Evolutionary conservation across 2,113 vertebrate species (phyloP).

Genomic region (Heptranchias perlo): DNA sequence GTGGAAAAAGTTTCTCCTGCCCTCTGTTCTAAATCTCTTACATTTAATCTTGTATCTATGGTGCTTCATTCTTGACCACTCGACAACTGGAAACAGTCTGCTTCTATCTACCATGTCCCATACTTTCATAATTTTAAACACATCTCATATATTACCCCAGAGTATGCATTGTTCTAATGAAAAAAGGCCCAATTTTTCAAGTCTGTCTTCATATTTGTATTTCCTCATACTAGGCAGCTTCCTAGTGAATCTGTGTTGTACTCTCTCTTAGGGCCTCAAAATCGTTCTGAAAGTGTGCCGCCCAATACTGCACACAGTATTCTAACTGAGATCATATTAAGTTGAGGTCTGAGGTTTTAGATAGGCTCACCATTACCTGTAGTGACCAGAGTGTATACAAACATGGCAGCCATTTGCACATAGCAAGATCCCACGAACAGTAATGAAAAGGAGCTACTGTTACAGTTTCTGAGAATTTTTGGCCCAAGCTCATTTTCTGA

Average conservation of each 20-base stretch:
- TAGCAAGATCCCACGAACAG: too few species aligned
- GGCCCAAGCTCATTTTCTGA: background rate
- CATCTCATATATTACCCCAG: background rate
- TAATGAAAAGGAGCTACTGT: background rate
- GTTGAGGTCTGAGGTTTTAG: too few species aligned
- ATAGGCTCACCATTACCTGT: background rate
- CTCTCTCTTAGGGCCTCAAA: background rate
- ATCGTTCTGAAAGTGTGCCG: background rate
- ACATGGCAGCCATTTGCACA: background rate
- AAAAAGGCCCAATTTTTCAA: background rate
- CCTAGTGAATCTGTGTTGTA: background rate
- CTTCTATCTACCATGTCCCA: background rate
- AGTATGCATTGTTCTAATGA: background rate
- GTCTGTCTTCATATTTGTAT: background rate
- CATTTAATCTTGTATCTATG: background rate
- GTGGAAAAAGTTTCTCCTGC: background rate
- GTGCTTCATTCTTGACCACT: background rate
- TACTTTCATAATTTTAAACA: background rate
- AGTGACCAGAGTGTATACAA: background rate
- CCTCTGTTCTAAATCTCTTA: background rate
- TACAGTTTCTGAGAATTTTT: background rate
- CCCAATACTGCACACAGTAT: background rate
- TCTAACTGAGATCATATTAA: background rate
- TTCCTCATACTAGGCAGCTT: background rate
- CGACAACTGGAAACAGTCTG: background rate